phyloP scores from a whole-genome alignment of 1,140 invertebrate genomes.

The Aporrectodea caliginosa region DNA sequence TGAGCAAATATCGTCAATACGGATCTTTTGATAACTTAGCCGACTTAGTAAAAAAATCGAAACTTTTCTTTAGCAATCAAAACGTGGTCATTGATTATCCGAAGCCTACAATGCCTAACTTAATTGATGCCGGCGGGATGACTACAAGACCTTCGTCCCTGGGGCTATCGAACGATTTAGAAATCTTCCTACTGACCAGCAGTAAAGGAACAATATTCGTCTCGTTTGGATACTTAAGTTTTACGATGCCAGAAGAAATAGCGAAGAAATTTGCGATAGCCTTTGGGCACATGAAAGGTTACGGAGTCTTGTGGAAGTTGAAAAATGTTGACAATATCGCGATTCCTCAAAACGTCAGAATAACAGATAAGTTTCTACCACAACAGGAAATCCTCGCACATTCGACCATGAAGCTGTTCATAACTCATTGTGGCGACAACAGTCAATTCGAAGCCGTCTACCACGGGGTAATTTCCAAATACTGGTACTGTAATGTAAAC shows the following conservation, averaged over 20 bases:
- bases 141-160: neutral
- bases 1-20: constrained; percentile 2
- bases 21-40: neutral
- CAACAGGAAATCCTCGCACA: constrained; percentile 73
- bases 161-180: neutral
- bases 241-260: neutral
- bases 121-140: constrained; percentile 15
- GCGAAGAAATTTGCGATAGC: neutral
- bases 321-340: neutral
- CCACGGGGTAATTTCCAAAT: too few species aligned
- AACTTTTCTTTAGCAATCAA: neutral
- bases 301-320: neutral
- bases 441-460: constrained; percentile 70
- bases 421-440: constrained; percentile 71
- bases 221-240: neutral
- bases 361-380: constrained; percentile 61
- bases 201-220: neutral
- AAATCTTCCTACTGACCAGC: neutral
- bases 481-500: too few species aligned
- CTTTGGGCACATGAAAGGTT: neutral
- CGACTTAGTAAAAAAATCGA: constrained; percentile 6
- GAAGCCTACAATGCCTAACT: neutral
- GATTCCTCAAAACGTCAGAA: neutral
- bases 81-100: neutral
- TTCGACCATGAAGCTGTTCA: constrained; percentile 59